A percentile compares a stretch with the other conserved stretches of the same genome.
Conservation (phyloP, 2,888 invertebrate genomes). For the Dione vanillae region DNA sequence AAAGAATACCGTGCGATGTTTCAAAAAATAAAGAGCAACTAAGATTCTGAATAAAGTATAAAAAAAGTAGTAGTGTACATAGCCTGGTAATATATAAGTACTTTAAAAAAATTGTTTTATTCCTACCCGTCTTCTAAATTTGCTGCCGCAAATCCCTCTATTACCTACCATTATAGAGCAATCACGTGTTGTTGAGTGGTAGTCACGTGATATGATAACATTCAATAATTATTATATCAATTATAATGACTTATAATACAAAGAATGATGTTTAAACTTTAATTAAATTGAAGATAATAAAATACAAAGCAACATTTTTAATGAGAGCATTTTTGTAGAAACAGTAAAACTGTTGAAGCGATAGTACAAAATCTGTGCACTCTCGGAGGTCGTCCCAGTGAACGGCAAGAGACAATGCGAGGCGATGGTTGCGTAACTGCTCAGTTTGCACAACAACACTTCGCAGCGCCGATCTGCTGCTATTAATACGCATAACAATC, state of each 20-base stretch:
- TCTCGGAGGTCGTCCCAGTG: slow-evolving; percentile 78
- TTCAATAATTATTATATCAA: slow-evolving; percentile 47
- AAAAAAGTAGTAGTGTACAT: not conserved
- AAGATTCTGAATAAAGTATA: too few species aligned
- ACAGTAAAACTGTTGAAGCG: slow-evolving; percentile 30
- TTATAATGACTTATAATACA: slow-evolving; percentile 25
- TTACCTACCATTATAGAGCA: not conserved
- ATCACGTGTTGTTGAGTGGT: slow-evolving; percentile 58
- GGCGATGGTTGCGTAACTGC: slow-evolving; percentile 78
- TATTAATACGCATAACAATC: slow-evolving; percentile 46
- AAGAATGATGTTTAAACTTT: slow-evolving; percentile 29
- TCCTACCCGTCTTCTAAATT: not conserved
- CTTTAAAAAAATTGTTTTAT: slow-evolving; percentile 7
- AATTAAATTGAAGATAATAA: slow-evolving; percentile 25
- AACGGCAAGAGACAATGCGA: slow-evolving; percentile 83
- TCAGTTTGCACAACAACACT: slow-evolving; percentile 72
- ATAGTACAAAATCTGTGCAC: slow-evolving; percentile 35
- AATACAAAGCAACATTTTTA: slow-evolving; percentile 2
- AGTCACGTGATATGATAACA: slow-evolving; percentile 58
- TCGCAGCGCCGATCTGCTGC: slow-evolving; percentile 62
- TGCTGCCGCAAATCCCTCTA: not conserved
- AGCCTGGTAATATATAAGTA: too few species aligned
- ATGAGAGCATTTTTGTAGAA: slow-evolving; percentile 7
- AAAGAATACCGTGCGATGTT: too few species aligned
- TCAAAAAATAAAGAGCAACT: too few species aligned